Conservation (phyloP, 1,140 invertebrate species). For the Aphaenogaster floridana region DNA sequence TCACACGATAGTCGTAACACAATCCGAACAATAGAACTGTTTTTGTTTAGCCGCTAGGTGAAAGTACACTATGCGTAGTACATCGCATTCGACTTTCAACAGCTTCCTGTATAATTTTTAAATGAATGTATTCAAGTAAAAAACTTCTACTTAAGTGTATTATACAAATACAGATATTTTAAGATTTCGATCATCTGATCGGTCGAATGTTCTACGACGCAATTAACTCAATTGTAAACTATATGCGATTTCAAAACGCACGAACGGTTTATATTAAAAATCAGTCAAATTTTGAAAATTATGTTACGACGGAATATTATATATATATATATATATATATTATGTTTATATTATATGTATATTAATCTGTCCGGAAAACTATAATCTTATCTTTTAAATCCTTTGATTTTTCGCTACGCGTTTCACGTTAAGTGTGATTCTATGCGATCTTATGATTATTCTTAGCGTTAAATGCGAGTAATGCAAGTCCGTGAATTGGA, state of each 20-base stretch:
- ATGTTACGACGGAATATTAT: not conserved
- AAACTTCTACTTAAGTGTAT: not conserved
- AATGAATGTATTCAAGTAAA: slow-evolving; percentile 25
- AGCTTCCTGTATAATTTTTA: slow-evolving; percentile 30
- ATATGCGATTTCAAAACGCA: not conserved
- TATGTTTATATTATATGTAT: not conserved
- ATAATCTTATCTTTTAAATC: not conserved
- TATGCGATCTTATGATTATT: not conserved
- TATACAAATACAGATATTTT: not conserved
- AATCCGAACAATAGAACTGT: not conserved
- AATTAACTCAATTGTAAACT: slow-evolving; percentile 1
- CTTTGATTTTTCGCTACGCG: not conserved
- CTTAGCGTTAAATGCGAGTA: not conserved
- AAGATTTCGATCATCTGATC: not conserved
- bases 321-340: not conserved
- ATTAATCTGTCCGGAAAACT: not conserved
- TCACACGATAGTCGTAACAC: not conserved
- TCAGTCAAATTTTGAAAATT: slow-evolving; percentile 17
- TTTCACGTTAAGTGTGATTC: not conserved
- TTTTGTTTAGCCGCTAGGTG: slow-evolving; percentile 2
- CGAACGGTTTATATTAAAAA: not conserved
- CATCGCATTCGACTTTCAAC: slow-evolving; percentile 22
- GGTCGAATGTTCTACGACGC: not conserved
- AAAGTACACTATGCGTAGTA: not conserved
- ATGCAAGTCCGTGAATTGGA: not conserved